These are phyloP conservation scores for Paramormyrops hopkinsi DNA, from an alignment of 2,797 vertebrate species.

Conservation along the genomic window DNA sequence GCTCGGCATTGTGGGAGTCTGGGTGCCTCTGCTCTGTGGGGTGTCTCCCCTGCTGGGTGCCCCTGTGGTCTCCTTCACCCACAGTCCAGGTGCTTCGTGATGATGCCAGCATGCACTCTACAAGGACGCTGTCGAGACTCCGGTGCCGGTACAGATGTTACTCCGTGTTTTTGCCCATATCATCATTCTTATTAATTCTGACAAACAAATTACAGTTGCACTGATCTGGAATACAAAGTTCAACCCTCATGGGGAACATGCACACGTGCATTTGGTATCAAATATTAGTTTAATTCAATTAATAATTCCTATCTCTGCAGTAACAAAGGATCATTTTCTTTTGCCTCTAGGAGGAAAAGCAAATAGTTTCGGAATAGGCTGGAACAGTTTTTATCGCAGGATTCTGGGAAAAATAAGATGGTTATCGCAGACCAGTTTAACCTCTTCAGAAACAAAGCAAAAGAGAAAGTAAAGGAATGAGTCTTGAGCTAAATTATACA, in stretches of 20 bases:
- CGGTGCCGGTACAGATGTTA: neutral
- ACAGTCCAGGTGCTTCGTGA: neutral
- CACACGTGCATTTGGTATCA: neutral
- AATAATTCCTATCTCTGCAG: neutral
- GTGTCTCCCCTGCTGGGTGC: neutral
- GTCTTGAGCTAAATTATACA: neutral
- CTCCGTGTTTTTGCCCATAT: neutral
- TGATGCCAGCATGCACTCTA: neutral
- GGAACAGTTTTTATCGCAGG: neutral
- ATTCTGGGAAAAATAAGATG: neutral
- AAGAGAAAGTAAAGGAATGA: neutral
- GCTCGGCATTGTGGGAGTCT: constrained; percentile 18
- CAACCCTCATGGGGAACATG: neutral
- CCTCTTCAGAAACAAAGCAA: neutral
- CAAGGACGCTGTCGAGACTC: neutral
- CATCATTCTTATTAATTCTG: neutral
- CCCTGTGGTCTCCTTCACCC: neutral
- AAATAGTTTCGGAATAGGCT: neutral
- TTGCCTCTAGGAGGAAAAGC: neutral
- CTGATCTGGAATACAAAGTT: neutral
- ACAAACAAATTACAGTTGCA: neutral
- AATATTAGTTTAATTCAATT: neutral
- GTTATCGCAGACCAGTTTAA: neutral
- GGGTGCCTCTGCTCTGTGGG: neutral
- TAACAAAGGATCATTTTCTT: neutral